Evolutionary conservation across 2,797 vertebrate species (phyloP).

Genomic region (Coilia nasus): DNA sequence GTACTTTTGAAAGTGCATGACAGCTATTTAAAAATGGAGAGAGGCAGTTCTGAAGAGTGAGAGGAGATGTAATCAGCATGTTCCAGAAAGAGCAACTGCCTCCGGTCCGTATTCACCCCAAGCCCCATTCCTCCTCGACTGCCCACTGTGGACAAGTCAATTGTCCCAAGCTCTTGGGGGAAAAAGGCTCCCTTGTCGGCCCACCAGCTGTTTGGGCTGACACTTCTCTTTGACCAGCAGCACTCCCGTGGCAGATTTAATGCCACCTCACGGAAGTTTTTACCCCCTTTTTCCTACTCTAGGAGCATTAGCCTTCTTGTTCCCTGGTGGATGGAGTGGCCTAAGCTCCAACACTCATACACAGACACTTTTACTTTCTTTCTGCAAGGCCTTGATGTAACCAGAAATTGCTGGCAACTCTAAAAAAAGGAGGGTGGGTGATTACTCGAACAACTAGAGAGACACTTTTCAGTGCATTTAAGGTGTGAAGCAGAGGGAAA

Average conservation of each 20-base stretch:
- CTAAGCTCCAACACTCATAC: constrained; percentile 35
- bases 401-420: constrained; percentile 39
- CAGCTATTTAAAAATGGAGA: background rate
- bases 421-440: constrained; percentile 24
- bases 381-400: constrained; percentile 2
- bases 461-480: constrained; percentile 32
- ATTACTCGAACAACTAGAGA: constrained; percentile 27
- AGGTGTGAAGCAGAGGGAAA: constrained; percentile 31
- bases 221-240: too few species aligned
- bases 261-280: background rate
- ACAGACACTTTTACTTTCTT: background rate
- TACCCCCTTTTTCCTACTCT: background rate
- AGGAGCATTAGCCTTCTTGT: background rate
- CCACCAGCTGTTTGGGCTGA: too few species aligned
- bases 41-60: background rate
- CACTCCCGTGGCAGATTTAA: background rate
- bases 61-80: background rate
- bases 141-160: too few species aligned
- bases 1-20: background rate
- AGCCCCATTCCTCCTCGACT: too few species aligned
- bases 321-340: constrained; percentile 31
- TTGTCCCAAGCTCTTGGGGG: too few species aligned
- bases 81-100: background rate
- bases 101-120: background rate
- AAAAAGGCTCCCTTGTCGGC: too few species aligned